phyloP scores from a whole-genome alignment of 1,140 invertebrate genomes.

The Diachasma alloeum region DNA sequence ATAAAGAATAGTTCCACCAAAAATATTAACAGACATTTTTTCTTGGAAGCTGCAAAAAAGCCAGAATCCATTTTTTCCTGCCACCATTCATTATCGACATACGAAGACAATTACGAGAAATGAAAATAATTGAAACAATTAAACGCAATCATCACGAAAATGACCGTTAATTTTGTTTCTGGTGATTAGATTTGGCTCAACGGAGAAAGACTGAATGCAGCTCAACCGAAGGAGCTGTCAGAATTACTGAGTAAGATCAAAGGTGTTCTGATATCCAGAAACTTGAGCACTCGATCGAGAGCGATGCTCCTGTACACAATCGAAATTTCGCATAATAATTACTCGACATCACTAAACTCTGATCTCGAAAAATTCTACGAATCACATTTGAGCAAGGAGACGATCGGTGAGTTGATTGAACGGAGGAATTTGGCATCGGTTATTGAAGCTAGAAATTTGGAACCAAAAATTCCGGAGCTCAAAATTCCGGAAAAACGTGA shows the following conservation, averaged over 20 bases:
- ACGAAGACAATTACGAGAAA: too few species aligned
- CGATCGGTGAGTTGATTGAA: constrained; percentile 7
- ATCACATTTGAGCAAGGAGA: constrained; percentile 12
- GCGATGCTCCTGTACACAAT: constrained; percentile 32
- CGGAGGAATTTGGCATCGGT: background rate
- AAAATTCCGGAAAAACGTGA: background rate
- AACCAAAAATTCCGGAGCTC: background rate
- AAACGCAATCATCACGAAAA: too few species aligned
- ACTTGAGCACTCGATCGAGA: constrained; percentile 34
- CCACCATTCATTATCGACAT: too few species aligned
- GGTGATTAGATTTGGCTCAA: constrained; percentile 24
- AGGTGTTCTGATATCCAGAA: constrained; percentile 30
- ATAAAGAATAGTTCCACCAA: too few species aligned
- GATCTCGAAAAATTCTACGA: constrained; percentile 33
- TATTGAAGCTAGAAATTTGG: background rate
- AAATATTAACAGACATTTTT: too few species aligned
- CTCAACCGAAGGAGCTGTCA: constrained; percentile 11
- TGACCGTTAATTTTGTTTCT: constrained; percentile 1
- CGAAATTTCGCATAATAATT: constrained; percentile 28
- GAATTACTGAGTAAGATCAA: constrained; percentile 27
- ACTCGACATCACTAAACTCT: constrained; percentile 5
- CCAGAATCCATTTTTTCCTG: too few species aligned
- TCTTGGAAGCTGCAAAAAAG: too few species aligned
- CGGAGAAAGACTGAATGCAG: constrained; percentile 24
- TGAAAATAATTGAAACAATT: too few species aligned